A percentile compares a stretch with the other conserved stretches of the same genome.
Evolutionary conservation across 1,140 invertebrate genomes (phyloP).

Genomic region (Leptopilina clavipes): DNA sequence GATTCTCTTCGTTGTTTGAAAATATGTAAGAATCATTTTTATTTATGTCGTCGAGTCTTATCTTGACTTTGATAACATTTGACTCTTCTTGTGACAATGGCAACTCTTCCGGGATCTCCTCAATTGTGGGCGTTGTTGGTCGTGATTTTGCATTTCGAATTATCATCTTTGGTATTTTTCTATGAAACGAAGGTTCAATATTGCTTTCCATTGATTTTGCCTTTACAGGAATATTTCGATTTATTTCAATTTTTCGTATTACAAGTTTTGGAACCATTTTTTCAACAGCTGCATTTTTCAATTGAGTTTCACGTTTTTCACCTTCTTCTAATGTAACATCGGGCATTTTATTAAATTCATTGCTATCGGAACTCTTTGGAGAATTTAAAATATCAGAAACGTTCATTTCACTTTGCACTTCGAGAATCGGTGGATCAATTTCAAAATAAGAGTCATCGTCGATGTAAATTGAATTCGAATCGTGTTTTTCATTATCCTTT

Average conservation of each 20-base stretch:
- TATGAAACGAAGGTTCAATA: slow-evolving; percentile 43
- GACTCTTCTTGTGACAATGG: slow-evolving; percentile 47
- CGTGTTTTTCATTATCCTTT: not conserved
- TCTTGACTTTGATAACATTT: slow-evolving; percentile 52
- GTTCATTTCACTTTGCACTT: slow-evolving; percentile 1
- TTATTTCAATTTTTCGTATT: slow-evolving; percentile 65
- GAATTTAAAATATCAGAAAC: slow-evolving; percentile 3
- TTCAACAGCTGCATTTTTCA: not conserved
- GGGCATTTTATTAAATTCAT: slow-evolving; percentile 41
- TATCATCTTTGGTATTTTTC: slow-evolving; percentile 73
- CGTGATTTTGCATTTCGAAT: slow-evolving; percentile 69
- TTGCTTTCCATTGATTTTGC: slow-evolving; percentile 36
- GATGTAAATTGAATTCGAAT: not conserved
- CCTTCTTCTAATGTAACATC: not conserved
- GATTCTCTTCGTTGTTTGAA: slow-evolving; percentile 53
- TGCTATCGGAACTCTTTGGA: slow-evolving; percentile 18
- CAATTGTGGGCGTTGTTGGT: slow-evolving; percentile 66
- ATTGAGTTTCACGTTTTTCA: not conserved
- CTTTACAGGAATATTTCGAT: slow-evolving; percentile 50
- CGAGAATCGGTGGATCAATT: slow-evolving; percentile 48
- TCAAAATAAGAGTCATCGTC: slow-evolving; percentile 40
- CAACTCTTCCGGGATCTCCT: slow-evolving; percentile 55
- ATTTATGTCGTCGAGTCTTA: slow-evolving; percentile 54
- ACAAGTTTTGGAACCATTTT: slow-evolving; percentile 66
- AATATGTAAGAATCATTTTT: slow-evolving; percentile 37